Evolutionary conservation across 1,140 invertebrate species (phyloP).

Genomic region (Sesamia nonagrioides): DNA sequence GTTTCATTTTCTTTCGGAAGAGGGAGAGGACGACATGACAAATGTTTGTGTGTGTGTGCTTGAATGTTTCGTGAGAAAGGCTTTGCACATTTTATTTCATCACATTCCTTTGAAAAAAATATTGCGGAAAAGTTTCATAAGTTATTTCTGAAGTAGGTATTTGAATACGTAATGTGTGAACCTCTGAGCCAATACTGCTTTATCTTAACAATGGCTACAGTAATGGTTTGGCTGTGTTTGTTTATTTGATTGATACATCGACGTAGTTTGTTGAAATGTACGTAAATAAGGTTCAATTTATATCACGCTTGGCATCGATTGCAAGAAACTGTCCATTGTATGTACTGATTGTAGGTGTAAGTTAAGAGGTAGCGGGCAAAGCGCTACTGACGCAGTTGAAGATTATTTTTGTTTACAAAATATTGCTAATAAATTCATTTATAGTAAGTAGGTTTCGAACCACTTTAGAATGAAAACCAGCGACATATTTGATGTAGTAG

Average conservation of each 20-base stretch:
- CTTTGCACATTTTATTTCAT: constrained; percentile 20
- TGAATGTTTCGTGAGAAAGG: constrained; percentile 29
- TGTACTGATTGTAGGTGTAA: no score
- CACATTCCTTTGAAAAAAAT: not conserved
- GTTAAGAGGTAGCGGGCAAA: no score
- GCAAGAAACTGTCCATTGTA: no score
- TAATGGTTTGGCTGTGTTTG: constrained; percentile 15
- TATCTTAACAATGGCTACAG: not conserved
- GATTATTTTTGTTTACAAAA: no score
- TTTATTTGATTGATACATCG: not conserved
- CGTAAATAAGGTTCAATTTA: constrained; percentile 1
- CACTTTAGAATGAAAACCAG: no score
- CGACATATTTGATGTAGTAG: no score
- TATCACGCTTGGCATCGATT: not conserved
- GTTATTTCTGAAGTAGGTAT: not conserved
- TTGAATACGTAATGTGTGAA: constrained; percentile 9
- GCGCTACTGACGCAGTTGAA: no score
- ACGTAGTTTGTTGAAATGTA: not conserved
- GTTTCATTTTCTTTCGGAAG: constrained; percentile 11
- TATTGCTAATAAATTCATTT: no score
- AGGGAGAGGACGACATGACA: not conserved
- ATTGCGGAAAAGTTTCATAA: not conserved
- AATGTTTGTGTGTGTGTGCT: constrained; percentile 36
- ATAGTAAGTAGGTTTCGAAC: no score
- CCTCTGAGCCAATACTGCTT: not conserved